Base-by-base conservation (phyloP, 2,888 invertebrate species). In the Hypomecis atomaria region DNA sequence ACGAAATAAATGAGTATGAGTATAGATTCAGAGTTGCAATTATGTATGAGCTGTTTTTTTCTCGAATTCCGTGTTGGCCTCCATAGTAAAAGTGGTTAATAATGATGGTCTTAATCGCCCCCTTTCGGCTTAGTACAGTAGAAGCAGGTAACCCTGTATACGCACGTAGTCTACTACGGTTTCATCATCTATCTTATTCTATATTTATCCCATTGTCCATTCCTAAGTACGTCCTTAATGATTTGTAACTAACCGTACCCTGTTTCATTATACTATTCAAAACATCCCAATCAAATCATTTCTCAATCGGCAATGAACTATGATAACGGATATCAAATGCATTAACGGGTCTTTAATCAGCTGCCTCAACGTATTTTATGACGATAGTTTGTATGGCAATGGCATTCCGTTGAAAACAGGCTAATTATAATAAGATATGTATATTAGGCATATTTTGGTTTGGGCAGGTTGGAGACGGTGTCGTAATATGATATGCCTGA, bases 341-440 rank as follows among this genome's bases (percentile, higher is more conserved):
- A 65, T 70, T 64, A 70, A 71, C 71, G 62, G 70, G 62, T 69
- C 65, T 64, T 66, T 70, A 71, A 71, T 70, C 66, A 70, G 68
- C 55, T 54, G 61, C 62, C 66, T 50, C 53, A 65, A 60, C 55
- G 70, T 66, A 70, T 70, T 69, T 70, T 70, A 71, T 64, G 55
- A 62, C 60, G 40, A 9, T 66, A 52, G 43, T 52, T 62, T 57
- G 55, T 64, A 59, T 59, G 64, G 68, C 62, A 67, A 64, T 62
- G 65, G 68, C 62, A 70, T 71, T 67, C 59, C 65, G 59, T 70
- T 42, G 68, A 70, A 63, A 70, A 70, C 68, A 54, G 69, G 67
- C 65, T 71, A 69, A 70, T 71, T 71, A 71, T 66, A 61, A 64
- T 55, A 61, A 58, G n/a, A 68, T 68, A 64, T 67, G 57, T 62